Evolutionary conservation across 2,797 vertebrate species (phyloP), one percentile per base, ranked within the genome.

Genomic region (Eulemur albifrons): DNA sequence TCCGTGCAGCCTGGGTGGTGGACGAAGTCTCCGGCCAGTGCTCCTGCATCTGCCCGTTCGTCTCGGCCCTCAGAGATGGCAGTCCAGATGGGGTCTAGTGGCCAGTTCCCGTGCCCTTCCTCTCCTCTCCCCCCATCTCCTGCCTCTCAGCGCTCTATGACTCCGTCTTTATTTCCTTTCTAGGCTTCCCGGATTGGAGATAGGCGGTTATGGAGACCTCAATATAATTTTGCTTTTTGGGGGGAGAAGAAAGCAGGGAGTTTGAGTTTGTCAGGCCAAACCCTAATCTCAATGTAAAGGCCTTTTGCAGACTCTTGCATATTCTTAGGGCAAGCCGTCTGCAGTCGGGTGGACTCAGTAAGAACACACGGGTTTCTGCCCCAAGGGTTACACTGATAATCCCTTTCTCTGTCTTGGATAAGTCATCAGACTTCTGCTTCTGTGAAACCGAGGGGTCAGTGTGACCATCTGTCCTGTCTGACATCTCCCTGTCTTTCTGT

Each of bases 91-190:
- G 48, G 30, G 21, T 1, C 9, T 45, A 35, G 11, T 0, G 0
- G 25, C 5, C 7, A 0, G 35, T 6, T 7, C 13, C 45, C 3
- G 3, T 21, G 45, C 5, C n/a, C 0, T 1, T 9, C 50, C 5
- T 11, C 38, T 5, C 0, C 17, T 10, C 35, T 15, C 25, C 38
- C 67, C 23, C 23, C 17, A 0, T 32, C 20, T n/a, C 57, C 0
- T 4, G 45, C 45, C 1, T 0, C 57, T 7, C 7, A 8, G 27
- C 20, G 7, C 18, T 35, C 48, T 12, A 0, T 15, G 9, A 45
- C 65, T 77, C 21, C 2, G 0, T 5, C 65, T 79, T 43, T 57
- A 1, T 40, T 87, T 84, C 32, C 52, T 88, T 70, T 76, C 30
- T 52, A 6, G 6, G 48, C 52, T 27, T 85, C n/a, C 45, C 61